Evolutionary conservation across 2,797 vertebrate species (phyloP).

Genomic region (Enteromius paludinosus): DNA sequence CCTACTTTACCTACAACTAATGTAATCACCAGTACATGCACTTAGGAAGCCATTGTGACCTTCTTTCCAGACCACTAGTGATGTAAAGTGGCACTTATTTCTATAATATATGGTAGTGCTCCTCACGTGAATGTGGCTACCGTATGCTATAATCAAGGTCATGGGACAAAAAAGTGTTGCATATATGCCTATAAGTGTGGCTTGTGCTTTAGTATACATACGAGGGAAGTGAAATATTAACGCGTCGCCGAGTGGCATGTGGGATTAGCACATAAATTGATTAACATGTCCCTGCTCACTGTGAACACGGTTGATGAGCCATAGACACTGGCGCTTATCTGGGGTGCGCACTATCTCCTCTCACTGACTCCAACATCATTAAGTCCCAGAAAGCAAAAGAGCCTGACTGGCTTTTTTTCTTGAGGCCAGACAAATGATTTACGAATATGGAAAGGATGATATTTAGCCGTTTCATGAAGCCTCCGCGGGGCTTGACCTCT

Average conservation of each 20-base stretch:
- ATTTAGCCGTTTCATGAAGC: conserved; percentile 55
- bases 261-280: conserved; percentile 58
- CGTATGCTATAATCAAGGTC: conserved; percentile 17
- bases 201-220: conserved; percentile 34
- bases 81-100: conserved; percentile 32
- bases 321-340: conserved; percentile 60
- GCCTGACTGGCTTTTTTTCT: conserved; percentile 38
- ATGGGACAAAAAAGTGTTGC: not conserved
- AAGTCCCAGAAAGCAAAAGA: conserved; percentile 47
- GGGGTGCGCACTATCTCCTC: conserved; percentile 50
- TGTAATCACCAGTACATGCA: conserved; percentile 3
- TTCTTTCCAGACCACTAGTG: conserved; percentile 2
- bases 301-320: conserved; percentile 52
- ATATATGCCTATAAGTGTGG: not conserved
- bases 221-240: conserved; percentile 50
- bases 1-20: conserved; percentile 19
- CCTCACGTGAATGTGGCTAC: conserved; percentile 3
- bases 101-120: conserved; percentile 28
- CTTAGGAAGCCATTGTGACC: conserved; percentile 7
- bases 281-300: conserved; percentile 55
- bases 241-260: conserved; percentile 51
- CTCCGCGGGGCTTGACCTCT: conserved; percentile 49
- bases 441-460: conserved; percentile 57
- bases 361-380: conserved; percentile 61
- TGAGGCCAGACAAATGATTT: conserved; percentile 58